Conservation (phyloP, 2,797 vertebrate genomes). For the Strix occidentalis region DNA sequence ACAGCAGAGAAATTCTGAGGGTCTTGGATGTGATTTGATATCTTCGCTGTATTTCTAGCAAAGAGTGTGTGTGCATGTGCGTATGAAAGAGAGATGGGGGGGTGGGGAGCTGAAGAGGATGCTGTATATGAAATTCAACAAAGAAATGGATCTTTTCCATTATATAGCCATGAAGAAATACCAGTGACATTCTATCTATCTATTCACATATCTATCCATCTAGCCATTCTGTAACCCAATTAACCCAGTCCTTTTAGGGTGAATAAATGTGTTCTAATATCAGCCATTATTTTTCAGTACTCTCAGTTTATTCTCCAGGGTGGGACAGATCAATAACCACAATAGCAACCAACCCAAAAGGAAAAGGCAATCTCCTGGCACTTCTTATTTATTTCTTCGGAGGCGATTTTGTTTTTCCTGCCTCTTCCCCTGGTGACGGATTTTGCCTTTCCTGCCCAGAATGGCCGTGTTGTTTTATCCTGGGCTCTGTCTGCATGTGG, state of each 20-base stretch:
- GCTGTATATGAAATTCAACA: background rate
- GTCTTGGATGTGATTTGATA: background rate
- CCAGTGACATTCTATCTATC: background rate
- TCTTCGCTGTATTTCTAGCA: background rate
- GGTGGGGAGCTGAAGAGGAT: background rate
- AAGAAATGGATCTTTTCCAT: slow-evolving; percentile 35
- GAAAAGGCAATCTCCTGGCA: slow-evolving; percentile 29
- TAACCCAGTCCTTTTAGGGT: slow-evolving; percentile 48
- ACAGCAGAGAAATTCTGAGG: background rate
- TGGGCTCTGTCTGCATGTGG: slow-evolving; percentile 68
- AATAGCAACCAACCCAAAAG: slow-evolving; percentile 6
- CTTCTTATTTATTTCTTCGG: slow-evolving; percentile 53
- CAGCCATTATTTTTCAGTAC: slow-evolving; percentile 41
- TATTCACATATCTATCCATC: slow-evolving; percentile 6
- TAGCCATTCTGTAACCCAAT: slow-evolving; percentile 34
- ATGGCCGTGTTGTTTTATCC: slow-evolving; percentile 38
- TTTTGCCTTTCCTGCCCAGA: slow-evolving; percentile 46
- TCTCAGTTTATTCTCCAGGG: slow-evolving; percentile 8
- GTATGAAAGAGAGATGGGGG: background rate
- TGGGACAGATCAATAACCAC: slow-evolving; percentile 32
- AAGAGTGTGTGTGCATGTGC: background rate
- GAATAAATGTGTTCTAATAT: slow-evolving; percentile 18
- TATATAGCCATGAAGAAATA: slow-evolving; percentile 23
- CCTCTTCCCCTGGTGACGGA: slow-evolving; percentile 25
- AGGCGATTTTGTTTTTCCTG: slow-evolving; percentile 9